Conservation (phyloP, 2,888 invertebrate species). For the Apamea epomidion region DNA sequence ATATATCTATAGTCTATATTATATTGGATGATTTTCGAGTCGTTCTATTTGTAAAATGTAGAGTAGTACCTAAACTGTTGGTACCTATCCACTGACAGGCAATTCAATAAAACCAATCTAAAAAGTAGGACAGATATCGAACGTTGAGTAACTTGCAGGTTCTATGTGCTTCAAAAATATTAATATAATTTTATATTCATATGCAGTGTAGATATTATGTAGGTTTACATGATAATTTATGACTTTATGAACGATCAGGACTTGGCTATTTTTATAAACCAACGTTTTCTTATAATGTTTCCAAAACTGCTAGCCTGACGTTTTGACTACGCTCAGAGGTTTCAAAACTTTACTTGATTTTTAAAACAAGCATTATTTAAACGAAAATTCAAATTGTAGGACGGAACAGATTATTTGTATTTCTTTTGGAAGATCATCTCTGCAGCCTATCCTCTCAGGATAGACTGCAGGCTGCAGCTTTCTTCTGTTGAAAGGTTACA, state of each 20-base stretch:
- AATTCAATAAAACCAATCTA: conserved; percentile 82
- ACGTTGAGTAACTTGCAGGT: conserved; percentile 67
- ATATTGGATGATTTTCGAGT: conserved; percentile 25
- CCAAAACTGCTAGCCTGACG: background rate
- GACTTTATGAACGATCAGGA: background rate
- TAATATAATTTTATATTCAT: background rate
- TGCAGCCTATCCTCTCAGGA: background rate
- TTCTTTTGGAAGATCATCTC: background rate
- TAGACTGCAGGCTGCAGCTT: background rate
- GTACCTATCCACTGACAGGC: conserved; percentile 70
- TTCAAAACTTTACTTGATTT: background rate
- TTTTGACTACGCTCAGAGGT: background rate
- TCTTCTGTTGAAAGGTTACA: background rate
- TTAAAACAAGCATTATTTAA: too few relatives aligned
- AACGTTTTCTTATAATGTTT: background rate
- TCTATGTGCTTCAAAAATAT: conserved; percentile 32
- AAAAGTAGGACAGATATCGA: conserved; percentile 80
- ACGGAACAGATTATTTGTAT: background rate
- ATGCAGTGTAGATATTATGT: background rate
- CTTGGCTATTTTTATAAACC: background rate
- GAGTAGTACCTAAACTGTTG: conserved; percentile 53
- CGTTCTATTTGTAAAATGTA: conserved; percentile 60
- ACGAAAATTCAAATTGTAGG: too few relatives aligned
- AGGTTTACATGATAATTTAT: background rate
- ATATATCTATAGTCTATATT: background rate